Base-by-base conservation (phyloP, 1,140 invertebrate genomes). In the Ditylenchus dipsaci region DNA sequence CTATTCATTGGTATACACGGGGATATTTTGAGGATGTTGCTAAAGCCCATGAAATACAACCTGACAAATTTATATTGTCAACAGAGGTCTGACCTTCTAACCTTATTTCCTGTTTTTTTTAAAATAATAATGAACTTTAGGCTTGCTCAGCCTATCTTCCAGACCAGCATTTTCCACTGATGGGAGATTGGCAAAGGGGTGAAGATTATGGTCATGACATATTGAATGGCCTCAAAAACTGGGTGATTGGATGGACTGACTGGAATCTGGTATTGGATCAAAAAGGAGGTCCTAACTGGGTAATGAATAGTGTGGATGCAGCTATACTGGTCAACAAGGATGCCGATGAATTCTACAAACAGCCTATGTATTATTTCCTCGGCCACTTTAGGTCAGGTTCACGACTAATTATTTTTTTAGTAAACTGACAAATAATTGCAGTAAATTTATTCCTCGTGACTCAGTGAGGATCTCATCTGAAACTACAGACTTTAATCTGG, bases 271-370 rank as follows among this genome's bases (percentile, higher is more conserved):
- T 30, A 13, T 43, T 61, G 19, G 59, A 61, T 61, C 29, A 61
- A 30, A 19, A 61, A 43, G 59, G 59, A 19, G 91, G 91, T 1
- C 75, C 75, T 71, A 87, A 95, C 45, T 92, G 89, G 88, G 87
- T 67, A 0, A 79, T 88, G 7, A 91, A 92, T 79, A 87, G 85
- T 78, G 90, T 91, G 0, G 91, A 93, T 81, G 84, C 90, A 0
- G 86, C 91, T 0, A 88, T 94, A 30, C 87, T 93, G 60, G 88
- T 91, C 0, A 89, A 90, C 75, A 83, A 85, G 0, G 85, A 85
- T 38, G 65, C 45, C 43, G 75, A 83, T 23, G 85, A 91, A 82
- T 92, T 93, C 77, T 91, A 91, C 77, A 93, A 92, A 79, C 90
- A 94, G 75, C 91, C 92, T 0, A 90, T 91, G 85, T 94, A 88